Base-by-base conservation (phyloP, 2,888 invertebrate species). In the Anodontia alba region DNA sequence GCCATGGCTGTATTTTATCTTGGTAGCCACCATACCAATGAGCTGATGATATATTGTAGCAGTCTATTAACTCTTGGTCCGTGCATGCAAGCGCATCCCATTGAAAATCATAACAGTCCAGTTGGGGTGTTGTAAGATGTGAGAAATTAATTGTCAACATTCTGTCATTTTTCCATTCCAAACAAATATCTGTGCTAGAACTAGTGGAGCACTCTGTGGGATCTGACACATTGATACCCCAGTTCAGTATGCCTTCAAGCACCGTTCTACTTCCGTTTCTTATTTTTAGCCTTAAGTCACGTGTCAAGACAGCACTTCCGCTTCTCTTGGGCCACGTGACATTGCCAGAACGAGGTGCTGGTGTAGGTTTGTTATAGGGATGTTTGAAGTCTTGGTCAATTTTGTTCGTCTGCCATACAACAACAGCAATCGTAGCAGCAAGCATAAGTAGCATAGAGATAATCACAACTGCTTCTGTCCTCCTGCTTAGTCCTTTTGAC, bases 21-120 rank as follows among this genome's bases (percentile, higher is more conserved):
- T 98, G 97, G 0, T 98, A 98, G 0, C 97, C 98, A 0, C 98
- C 98, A 91, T 97, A 97, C 97, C 97, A 97, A 90, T 96, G 95
- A 10, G 90, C 81, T 7, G 79, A 67, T 15, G 80, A 73, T 17
- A 91, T 74, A 46, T 86, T 80, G 75, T 86, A 87, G 77, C 92
- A 92, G 78, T 91, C 90, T 33, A 82, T 81, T 3, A 91, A 66
- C 3, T 84, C 82, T 57, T 91, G 90, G 23, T 72, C 76, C 7
- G 76, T 81, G 73, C 90, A 89, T 8, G 51, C 49, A 10, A 82
- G 66, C 0, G 90, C 89, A 36, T 46, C 67, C 88, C 91, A 89
- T n/a, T 76, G 72, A 20, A 92, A 75, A 20, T 87, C 81, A 73
- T 87, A 89, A 62, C 90, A 90, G 2, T 83, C 81, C 0, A 85